Evolutionary conservation across 2,797 vertebrate genomes (phyloP).

Genomic region (Thamnophis elegans): DNA sequence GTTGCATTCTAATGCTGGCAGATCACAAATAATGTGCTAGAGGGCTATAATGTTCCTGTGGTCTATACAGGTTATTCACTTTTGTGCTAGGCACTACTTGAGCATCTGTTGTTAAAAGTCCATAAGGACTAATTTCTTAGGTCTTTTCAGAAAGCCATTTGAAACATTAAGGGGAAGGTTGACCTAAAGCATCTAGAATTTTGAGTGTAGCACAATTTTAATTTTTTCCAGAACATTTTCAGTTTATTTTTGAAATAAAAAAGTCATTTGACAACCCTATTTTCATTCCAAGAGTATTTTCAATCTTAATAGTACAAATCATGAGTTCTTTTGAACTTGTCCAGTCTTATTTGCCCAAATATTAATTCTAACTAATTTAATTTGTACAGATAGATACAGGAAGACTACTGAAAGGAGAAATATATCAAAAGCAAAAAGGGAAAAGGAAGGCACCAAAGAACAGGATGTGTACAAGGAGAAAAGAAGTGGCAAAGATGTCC

Average conservation of each 20-base stretch:
- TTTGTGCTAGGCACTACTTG: neutral
- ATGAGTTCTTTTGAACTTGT: neutral
- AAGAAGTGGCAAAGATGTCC: neutral
- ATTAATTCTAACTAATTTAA: neutral
- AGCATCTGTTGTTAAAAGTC: neutral
- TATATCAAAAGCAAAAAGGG: neutral
- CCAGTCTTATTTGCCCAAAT: neutral
- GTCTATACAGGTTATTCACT: neutral
- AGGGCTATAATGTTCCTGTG: neutral
- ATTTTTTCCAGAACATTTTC: neutral
- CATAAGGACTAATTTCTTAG: neutral
- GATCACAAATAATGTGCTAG: neutral
- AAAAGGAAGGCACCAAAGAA: neutral
- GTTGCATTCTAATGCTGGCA: neutral
- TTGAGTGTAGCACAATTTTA: neutral
- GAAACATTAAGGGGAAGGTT: neutral
- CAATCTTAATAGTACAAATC: neutral
- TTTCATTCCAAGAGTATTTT: neutral
- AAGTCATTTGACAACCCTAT: neutral
- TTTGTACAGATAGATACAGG: neutral
- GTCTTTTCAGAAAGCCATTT: neutral
- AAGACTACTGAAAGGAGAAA: neutral
- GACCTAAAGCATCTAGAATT: neutral
- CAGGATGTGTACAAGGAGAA: neutral
- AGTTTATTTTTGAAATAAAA: neutral